Percentiles rank a stretch among this genome's conserved stretches.
phyloP scores from a whole-genome alignment of 2,888 invertebrate species.

The Habrosyne pyritoides region DNA sequence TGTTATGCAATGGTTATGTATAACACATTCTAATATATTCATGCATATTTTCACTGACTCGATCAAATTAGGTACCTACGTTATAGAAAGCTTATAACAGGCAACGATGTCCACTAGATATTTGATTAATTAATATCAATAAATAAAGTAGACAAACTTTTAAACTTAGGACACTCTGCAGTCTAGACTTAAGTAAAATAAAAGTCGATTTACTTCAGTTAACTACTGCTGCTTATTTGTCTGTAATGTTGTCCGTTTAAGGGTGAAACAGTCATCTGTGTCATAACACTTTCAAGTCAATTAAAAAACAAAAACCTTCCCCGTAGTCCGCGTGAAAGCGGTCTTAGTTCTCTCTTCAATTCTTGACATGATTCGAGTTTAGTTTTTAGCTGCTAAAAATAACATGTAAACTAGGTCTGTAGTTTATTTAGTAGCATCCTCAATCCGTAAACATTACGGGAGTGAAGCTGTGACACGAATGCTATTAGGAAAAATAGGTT shows the following conservation, averaged over 20 bases:
- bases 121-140: no score
- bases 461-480: conserved; percentile 39
- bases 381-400: conserved; percentile 45
- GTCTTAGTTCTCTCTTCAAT: conserved; percentile 13
- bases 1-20: neutral
- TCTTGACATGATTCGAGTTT: conserved; percentile 31
- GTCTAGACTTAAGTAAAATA: no score
- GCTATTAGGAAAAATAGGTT: conserved; percentile 34
- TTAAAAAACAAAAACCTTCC: no score
- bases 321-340: neutral
- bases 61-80: conserved; percentile 1
- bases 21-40: conserved; percentile 1
- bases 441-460: conserved; percentile 25
- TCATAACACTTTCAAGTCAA: no score
- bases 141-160: no score
- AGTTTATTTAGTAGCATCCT: conserved; percentile 44
- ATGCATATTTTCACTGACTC: neutral
- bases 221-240: no score
- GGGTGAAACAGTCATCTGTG: no score
- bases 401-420: conserved; percentile 52
- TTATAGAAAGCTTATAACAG: no score
- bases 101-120: no score
- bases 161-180: no score
- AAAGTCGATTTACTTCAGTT: no score
- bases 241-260: no score